Conservation (phyloP, 2,888 invertebrate species). For the Trimorus sp. region DNA sequence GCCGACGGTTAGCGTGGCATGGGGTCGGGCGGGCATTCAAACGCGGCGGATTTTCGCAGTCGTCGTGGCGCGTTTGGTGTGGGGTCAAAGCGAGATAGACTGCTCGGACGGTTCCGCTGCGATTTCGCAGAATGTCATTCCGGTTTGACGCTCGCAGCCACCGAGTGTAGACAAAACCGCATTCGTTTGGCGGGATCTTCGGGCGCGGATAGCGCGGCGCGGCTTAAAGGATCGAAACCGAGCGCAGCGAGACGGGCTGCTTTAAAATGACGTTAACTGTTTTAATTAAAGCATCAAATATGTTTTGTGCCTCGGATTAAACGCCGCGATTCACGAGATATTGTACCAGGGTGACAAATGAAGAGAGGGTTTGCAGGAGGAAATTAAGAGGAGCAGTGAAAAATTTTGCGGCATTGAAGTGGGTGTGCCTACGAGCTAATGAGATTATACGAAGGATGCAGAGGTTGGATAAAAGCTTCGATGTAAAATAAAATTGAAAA, state of each 20-base stretch:
- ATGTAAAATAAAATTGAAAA: too few relatives aligned
- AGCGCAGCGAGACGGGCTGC: slow-evolving; percentile 41
- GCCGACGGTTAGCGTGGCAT: too few relatives aligned
- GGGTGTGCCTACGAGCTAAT: too few relatives aligned
- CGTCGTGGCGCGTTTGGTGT: slow-evolving; percentile 46
- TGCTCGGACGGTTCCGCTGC: slow-evolving; percentile 50
- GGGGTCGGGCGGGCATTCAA: slow-evolving; percentile 45
- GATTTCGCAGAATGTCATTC: slow-evolving; percentile 60
- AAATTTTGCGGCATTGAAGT: too few relatives aligned
- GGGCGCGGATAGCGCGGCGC: slow-evolving; percentile 46
- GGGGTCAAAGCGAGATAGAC: slow-evolving; percentile 51
- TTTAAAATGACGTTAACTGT: slow-evolving; percentile 44
- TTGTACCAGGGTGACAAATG: too few relatives aligned
- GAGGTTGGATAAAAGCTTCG: too few relatives aligned
- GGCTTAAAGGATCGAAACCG: slow-evolving; percentile 58
- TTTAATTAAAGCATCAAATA: slow-evolving; percentile 51
- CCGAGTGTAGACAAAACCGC: slow-evolving; percentile 58
- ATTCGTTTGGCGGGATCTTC: slow-evolving; percentile 60
- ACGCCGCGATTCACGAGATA: not conserved
- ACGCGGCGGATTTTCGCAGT: slow-evolving; percentile 55
- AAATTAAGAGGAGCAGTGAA: too few relatives aligned
- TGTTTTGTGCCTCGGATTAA: slow-evolving; percentile 29
- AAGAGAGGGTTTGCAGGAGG: too few relatives aligned
- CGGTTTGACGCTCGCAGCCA: slow-evolving; percentile 53
- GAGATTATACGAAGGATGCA: too few relatives aligned